Evolutionary conservation across 2,797 vertebrate genomes (phyloP).

Genomic region (Ptychobarbus kaznakovi): DNA sequence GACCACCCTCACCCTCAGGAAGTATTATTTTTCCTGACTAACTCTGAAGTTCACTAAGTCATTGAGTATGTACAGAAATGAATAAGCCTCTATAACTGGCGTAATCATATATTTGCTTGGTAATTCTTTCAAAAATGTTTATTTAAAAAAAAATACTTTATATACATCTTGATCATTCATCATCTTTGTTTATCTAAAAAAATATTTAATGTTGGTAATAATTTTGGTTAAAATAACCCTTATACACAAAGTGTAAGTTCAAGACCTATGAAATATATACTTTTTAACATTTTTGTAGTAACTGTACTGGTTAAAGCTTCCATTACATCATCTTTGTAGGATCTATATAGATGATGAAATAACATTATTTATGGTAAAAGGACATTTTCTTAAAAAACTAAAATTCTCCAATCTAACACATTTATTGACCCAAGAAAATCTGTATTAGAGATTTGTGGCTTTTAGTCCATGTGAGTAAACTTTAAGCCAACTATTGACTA

Average conservation of each 20-base stretch:
- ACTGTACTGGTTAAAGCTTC: neutral
- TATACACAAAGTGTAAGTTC: neutral
- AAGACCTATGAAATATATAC: neutral
- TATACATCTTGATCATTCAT: neutral
- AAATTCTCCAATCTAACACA: neutral
- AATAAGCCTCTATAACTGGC: neutral
- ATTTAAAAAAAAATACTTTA: neutral
- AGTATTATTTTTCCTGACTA: neutral
- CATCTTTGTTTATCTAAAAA: neutral
- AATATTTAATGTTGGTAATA: too few relatives aligned
- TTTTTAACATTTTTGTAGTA: neutral
- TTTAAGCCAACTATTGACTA: neutral
- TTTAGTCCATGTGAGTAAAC: neutral
- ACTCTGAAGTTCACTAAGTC: neutral
- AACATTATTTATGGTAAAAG: neutral
- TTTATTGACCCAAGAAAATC: neutral
- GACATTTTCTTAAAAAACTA: neutral
- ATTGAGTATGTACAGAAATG: neutral
- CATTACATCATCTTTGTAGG: neutral
- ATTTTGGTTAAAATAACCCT: neutral
- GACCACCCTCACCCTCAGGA: neutral
- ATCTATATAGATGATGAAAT: neutral
- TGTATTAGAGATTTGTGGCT: neutral
- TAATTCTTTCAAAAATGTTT: neutral
- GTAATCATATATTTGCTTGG: neutral